Conservation (phyloP, 2,113 vertebrate species). For the Saguinus midas region DNA sequence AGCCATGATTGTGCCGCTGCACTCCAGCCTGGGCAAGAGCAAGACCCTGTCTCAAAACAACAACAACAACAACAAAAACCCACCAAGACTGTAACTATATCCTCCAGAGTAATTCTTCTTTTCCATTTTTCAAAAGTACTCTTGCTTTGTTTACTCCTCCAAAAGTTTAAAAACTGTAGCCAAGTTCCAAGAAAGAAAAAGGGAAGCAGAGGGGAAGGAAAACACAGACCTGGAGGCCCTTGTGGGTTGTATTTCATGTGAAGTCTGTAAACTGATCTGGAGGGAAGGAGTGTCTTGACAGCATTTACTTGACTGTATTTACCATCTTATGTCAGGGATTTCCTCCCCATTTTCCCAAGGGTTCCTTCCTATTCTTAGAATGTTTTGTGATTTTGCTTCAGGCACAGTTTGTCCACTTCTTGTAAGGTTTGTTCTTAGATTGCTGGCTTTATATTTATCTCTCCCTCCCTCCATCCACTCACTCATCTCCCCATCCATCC, state of each 20-base stretch:
- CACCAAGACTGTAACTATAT: not conserved
- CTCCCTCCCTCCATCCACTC: too few species aligned
- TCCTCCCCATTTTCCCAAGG: not conserved
- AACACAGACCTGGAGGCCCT: not conserved
- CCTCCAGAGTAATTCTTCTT: not conserved
- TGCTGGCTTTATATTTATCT: not conserved
- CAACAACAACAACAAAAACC: not conserved
- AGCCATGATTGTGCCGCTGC: not conserved
- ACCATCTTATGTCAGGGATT: not conserved
- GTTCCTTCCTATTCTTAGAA: not conserved
- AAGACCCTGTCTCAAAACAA: not conserved
- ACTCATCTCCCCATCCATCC: rapidly evolving
- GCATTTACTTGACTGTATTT: not conserved
- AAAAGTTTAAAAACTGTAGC: not conserved
- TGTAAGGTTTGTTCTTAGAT: not conserved
- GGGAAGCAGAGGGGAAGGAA: not conserved
- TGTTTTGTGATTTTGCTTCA: not conserved
- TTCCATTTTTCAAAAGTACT: not conserved
- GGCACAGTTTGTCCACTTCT: not conserved
- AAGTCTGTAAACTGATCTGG: not conserved
- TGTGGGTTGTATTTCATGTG: not conserved
- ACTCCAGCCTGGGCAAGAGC: not conserved
- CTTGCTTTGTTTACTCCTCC: not conserved
- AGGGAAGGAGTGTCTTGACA: not conserved
- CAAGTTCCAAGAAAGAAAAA: not conserved